phyloP scores from a whole-genome alignment of 2,888 invertebrate genomes.

The Trimorus sp. region DNA sequence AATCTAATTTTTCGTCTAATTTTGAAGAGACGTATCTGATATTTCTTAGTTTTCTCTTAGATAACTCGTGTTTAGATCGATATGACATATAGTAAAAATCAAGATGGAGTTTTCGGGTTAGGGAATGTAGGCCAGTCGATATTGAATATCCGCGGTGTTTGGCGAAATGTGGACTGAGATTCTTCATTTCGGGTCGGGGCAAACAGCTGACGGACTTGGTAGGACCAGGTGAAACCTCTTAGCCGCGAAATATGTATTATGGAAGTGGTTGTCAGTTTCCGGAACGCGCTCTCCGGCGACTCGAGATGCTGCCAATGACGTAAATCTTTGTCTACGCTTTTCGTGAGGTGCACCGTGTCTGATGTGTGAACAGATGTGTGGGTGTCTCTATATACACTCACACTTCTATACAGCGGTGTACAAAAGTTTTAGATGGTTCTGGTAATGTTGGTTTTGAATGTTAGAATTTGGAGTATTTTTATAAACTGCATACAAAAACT shows the following conservation, averaged over 20 bases:
- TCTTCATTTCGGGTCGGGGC: conserved; percentile 25
- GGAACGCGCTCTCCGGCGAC: conserved; percentile 67
- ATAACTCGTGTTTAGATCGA: conserved; percentile 39
- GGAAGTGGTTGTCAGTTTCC: conserved; percentile 71
- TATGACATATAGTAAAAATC: conserved; percentile 57
- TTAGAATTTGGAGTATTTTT: too few species aligned
- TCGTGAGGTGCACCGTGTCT: conserved; percentile 42
- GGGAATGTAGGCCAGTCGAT: conserved; percentile 55
- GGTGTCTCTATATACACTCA: conserved; percentile 1
- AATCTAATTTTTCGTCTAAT: too few species aligned
- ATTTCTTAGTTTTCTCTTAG: not conserved
- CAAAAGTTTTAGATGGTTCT: conserved; percentile 8
- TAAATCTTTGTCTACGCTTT: conserved; percentile 77
- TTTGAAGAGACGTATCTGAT: too few species aligned
- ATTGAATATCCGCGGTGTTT: conserved; percentile 44
- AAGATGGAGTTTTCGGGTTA: conserved; percentile 51
- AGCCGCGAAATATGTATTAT: conserved; percentile 46
- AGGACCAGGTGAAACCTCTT: conserved; percentile 37
- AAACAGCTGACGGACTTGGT: conserved; percentile 26
- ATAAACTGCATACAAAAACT: too few species aligned
- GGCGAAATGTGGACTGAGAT: conserved; percentile 23
- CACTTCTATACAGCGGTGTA: conserved; percentile 8
- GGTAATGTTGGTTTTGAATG: too few species aligned
- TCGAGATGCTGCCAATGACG: conserved; percentile 78
- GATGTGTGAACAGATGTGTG: conserved; percentile 30